Conservation (phyloP, 2,888 invertebrate genomes). For the Microchrysa polita region DNA sequence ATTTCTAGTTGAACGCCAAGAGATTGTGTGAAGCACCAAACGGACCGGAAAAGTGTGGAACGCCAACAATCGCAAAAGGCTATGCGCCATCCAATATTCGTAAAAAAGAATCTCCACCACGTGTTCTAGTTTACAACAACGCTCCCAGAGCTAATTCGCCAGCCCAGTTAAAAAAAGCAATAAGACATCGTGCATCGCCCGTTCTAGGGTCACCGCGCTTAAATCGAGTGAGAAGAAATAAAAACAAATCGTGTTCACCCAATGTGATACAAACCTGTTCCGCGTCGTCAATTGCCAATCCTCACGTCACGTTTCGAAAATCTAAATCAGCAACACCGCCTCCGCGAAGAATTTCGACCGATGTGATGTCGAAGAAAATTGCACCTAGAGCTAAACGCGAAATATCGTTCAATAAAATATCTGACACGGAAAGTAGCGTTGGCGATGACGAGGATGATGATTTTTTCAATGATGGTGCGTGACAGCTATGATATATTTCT, state of each 20-base stretch:
- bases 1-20: not conserved
- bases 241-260: conserved; percentile 48
- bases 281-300: not conserved
- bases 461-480: conserved; percentile 25
- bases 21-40: not conserved
- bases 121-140: conserved; percentile 60
- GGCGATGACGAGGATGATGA: conserved; percentile 47
- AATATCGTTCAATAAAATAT: not conserved
- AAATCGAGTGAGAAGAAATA: conserved; percentile 49
- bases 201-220: conserved; percentile 51
- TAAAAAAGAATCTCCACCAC: conserved; percentile 57
- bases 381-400: not conserved
- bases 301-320: not conserved
- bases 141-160: conserved; percentile 54
- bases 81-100: conserved; percentile 13
- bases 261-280: not conserved
- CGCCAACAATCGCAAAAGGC: not conserved
- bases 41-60: not conserved
- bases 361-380: conserved; percentile 7
- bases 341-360: not conserved
- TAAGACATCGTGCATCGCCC: conserved; percentile 49
- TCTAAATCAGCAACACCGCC: conserved; percentile 31
- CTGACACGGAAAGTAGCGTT: conserved; percentile 48
- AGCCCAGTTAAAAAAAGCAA: conserved; percentile 48
- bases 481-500: too few species aligned